phyloP scores from a whole-genome alignment of 2,888 invertebrate species.

The Drosophila incognita region DNA sequence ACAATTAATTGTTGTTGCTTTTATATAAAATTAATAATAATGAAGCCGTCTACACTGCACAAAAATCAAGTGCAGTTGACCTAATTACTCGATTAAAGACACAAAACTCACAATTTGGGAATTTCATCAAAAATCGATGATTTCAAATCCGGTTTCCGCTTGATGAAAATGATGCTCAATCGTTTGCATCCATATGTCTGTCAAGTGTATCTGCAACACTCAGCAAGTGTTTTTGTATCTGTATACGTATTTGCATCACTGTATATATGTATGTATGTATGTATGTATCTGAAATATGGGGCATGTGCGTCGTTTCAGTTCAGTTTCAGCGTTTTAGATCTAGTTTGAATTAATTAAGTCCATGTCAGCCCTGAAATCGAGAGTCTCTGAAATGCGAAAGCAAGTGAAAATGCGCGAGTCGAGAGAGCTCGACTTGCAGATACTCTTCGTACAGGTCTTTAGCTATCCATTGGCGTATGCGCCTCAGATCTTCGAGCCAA shows the following conservation, averaged over 20 bases:
- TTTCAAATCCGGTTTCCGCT: not conserved
- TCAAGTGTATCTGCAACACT: not conserved
- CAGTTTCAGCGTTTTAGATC: slow-evolving; percentile 39
- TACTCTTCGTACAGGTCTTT: not conserved
- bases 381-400: slow-evolving; percentile 40
- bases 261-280: slow-evolving; percentile 2
- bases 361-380: slow-evolving; percentile 63
- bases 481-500: not conserved
- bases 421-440: not conserved
- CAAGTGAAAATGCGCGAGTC: not conserved
- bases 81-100: not conserved
- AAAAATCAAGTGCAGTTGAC: not conserved
- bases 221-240: slow-evolving; percentile 1
- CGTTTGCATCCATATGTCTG: not conserved
- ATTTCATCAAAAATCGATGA: not conserved
- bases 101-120: not conserved
- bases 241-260: not conserved
- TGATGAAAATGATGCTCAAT: not conserved
- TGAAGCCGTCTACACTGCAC: slow-evolving; percentile 30
- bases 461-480: not conserved
- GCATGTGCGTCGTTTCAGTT: slow-evolving; percentile 46
- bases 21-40: slow-evolving; percentile 82
- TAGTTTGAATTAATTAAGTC: slow-evolving; percentile 69
- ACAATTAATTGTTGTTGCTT: slow-evolving; percentile 83
- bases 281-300: slow-evolving; percentile 23